These are phyloP conservation scores for Leptinotarsa tumamoca DNA, from an alignment of 2,888 invertebrate genomes.

Conservation along the genomic window DNA sequence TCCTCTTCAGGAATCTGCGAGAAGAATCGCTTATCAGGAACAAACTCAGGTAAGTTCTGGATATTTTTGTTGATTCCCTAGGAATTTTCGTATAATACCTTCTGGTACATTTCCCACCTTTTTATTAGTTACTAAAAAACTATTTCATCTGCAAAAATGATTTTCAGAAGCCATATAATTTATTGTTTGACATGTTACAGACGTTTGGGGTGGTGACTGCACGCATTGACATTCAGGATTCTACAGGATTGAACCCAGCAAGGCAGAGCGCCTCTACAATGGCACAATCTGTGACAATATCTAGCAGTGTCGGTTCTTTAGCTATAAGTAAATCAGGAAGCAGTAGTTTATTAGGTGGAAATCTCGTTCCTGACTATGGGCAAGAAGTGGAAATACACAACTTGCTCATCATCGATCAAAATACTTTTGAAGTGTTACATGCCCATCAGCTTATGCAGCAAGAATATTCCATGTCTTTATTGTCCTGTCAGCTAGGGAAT, in stretches of 20 bases:
- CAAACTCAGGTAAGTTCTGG: conserved; percentile 75
- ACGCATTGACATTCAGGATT: conserved; percentile 88
- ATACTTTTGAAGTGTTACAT: conserved; percentile 96
- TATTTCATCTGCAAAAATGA: not conserved
- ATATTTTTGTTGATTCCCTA: conserved; percentile 2
- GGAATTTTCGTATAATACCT: no score
- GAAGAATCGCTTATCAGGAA: conserved; percentile 95
- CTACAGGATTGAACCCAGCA: conserved; percentile 75
- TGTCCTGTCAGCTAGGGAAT: conserved; percentile 91
- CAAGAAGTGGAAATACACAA: conserved; percentile 93
- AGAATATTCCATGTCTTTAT: conserved; percentile 91
- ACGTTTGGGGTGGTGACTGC: conserved; percentile 95
- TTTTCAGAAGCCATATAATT: no score
- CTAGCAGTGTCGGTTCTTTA: conserved; percentile 69
- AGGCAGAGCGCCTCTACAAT: conserved; percentile 84
- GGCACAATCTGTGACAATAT: conserved; percentile 73
- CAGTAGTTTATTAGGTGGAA: conserved; percentile 59
- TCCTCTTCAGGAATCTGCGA: conserved; percentile 92
- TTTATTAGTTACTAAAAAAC: not conserved
- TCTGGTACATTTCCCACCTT: not conserved
- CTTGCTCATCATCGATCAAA: conserved; percentile 92
- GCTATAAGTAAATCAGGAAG: conserved; percentile 67
- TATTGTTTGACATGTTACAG: conserved; percentile 63
- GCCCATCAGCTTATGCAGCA: conserved; percentile 91
- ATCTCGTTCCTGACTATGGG: conserved; percentile 71